Evolutionary conservation across 2,797 vertebrate genomes (phyloP), one percentile per base, ranked within the genome.

Genomic region (Hozukius guyotensis): DNA sequence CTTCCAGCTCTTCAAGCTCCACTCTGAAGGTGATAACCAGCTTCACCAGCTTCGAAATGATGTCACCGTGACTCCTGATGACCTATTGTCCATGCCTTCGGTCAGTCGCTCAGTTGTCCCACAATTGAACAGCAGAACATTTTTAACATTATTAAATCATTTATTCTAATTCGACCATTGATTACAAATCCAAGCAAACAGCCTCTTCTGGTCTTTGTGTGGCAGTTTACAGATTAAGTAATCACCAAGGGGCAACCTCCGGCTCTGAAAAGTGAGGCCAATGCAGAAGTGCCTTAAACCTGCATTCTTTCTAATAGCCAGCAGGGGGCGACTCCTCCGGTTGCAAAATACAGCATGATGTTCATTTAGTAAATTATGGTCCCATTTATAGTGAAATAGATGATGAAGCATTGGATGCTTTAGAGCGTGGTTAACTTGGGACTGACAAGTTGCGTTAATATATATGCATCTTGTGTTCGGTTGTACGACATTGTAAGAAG

Each of bases 81-180:
- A 96, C 78, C 88, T 96, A 7, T 91, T 97, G 22, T 89, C 75
- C 34, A 95, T 96, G 95, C 96, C 96, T 49, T 72, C 82, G 46
- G 95, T 96, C 75, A 92, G 94, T 90, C 20, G 2, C 29, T 63
- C 6, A 25, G 1, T 24, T 6, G 18, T 31, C 2, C 14, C 24
- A 34, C 2, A 75, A 14, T 2, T 14, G 2, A 53, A 36, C 9
- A 46, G 65, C 31, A 67, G 9, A 72, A 8, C 8, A 38, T 36
- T 14, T 32, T 49, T 14, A 72, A 34, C 8, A 29, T 34, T 7
- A 25, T 42, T 11, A 1, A 29, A 16, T 16, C 7, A 13, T 67
- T 25, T 3, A 57, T 76, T 65, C 12, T 22, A 0, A 66, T 75
- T 56, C 13, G 3, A 36, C 13, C 16, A 25, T 10, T 49, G 8